Percentiles rank a stretch among this genome's conserved stretches.
Conservation (phyloP, 2,888 invertebrate genomes). For the Halictus ligatus region DNA sequence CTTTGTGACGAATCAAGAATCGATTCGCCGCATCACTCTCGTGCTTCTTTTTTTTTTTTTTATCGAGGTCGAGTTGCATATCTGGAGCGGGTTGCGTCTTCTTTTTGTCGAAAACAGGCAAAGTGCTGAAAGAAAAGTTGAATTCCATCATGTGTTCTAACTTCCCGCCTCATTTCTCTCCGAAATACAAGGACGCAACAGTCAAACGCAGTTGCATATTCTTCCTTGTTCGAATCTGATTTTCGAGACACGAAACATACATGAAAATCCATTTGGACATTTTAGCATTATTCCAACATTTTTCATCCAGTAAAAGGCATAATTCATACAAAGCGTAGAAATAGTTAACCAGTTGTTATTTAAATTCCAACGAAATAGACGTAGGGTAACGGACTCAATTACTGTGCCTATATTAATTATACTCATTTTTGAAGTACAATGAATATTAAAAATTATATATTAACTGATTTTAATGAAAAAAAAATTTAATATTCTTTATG, state of each 20-base stretch:
- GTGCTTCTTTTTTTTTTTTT: conserved; percentile 1
- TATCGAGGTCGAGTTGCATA: conserved; percentile 17
- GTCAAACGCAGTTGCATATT: not conserved
- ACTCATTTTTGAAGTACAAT: too few species aligned
- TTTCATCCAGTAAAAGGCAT: too few species aligned
- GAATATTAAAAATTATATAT: too few species aligned
- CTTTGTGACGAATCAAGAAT: conserved; percentile 29
- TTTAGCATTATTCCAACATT: not conserved
- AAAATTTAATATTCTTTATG: too few species aligned
- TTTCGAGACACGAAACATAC: not conserved
- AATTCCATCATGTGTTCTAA: conserved; percentile 12
- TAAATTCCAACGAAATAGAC: too few species aligned
- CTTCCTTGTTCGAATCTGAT: not conserved
- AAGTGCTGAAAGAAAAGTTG: conserved; percentile 16
- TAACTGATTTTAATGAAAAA: too few species aligned
- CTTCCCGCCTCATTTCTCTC: not conserved
- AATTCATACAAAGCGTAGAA: not conserved
- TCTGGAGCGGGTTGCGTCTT: conserved; percentile 1
- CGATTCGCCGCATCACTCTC: conserved; percentile 37
- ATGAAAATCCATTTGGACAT: not conserved
- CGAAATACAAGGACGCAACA: not conserved
- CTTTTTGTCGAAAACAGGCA: conserved; percentile 14
- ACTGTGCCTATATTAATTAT: too few species aligned
- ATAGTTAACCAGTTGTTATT: too few species aligned
- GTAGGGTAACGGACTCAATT: too few species aligned